Conservation (phyloP, 2,888 invertebrate genomes). For the Parthenolecanium corni region DNA sequence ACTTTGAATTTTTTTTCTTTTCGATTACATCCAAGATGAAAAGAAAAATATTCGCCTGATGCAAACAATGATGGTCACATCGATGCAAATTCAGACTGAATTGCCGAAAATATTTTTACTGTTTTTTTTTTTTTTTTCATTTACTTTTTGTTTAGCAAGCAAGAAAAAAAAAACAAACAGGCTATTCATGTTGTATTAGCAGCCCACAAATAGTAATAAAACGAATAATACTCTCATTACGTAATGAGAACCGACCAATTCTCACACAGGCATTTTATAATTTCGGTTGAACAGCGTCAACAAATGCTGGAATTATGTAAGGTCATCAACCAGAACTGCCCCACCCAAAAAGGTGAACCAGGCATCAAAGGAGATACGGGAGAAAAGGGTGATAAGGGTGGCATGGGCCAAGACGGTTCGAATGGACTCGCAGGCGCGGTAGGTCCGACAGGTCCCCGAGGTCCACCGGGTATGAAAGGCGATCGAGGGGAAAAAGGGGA, state of each 20-base stretch:
- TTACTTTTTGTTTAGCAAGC: too few species aligned
- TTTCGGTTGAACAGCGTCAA: too few species aligned
- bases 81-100: too few species aligned
- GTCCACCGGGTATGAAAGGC: constrained; percentile 58
- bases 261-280: too few species aligned
- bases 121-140: too few species aligned
- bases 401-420: constrained; percentile 35
- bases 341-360: constrained; percentile 38
- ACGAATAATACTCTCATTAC: too few species aligned
- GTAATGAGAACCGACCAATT: too few species aligned
- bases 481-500: constrained; percentile 44
- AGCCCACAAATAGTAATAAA: too few species aligned
- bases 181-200: too few species aligned
- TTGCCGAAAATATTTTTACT: too few species aligned
- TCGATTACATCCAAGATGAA: not conserved
- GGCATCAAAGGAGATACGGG: constrained; percentile 52
- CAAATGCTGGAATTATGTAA: constrained; percentile 68
- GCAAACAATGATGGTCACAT: not conserved
- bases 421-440: constrained; percentile 40
- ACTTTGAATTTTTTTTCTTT: not conserved
- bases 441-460: constrained; percentile 44
- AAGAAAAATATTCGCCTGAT: not conserved
- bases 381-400: constrained; percentile 39
- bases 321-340: constrained; percentile 70
- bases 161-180: too few species aligned